phyloP scores from a whole-genome alignment of 2,797 vertebrate genomes.

The Luscinia luscinia region DNA sequence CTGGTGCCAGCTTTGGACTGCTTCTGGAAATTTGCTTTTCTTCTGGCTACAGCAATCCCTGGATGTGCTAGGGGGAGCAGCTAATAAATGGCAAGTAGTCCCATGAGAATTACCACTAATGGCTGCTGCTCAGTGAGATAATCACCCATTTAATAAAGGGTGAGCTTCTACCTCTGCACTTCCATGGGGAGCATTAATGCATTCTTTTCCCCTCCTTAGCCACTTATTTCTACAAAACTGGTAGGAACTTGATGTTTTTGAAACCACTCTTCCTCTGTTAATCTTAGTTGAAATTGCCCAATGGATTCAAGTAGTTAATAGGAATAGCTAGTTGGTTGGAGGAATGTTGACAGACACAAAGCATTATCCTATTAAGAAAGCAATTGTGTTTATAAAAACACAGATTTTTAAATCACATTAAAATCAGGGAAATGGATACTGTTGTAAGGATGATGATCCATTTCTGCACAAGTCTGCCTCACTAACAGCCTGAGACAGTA shows the following conservation, averaged over 20 bases:
- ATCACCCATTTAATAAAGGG: constrained; percentile 30
- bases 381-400: neutral
- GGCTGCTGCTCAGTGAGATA: neutral
- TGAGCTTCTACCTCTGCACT: neutral
- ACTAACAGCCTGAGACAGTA: neutral
- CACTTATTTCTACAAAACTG: constrained; percentile 1
- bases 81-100: neutral
- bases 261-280: neutral
- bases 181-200: neutral
- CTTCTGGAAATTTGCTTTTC: neutral
- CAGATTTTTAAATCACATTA: neutral
- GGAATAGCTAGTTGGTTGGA: neutral
- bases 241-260: neutral
- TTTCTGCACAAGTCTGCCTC: neutral
- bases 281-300: constrained; percentile 1
- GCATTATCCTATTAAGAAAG: constrained; percentile 19
- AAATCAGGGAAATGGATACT: neutral
- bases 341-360: neutral
- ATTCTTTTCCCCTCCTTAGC: neutral
- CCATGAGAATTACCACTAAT: neutral
- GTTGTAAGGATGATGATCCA: neutral
- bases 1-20: neutral
- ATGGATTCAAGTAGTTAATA: neutral
- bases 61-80: neutral
- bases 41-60: neutral